Evolutionary conservation across 2,113 vertebrate species (phyloP).

Genomic region (Gallinago undulata): DNA sequence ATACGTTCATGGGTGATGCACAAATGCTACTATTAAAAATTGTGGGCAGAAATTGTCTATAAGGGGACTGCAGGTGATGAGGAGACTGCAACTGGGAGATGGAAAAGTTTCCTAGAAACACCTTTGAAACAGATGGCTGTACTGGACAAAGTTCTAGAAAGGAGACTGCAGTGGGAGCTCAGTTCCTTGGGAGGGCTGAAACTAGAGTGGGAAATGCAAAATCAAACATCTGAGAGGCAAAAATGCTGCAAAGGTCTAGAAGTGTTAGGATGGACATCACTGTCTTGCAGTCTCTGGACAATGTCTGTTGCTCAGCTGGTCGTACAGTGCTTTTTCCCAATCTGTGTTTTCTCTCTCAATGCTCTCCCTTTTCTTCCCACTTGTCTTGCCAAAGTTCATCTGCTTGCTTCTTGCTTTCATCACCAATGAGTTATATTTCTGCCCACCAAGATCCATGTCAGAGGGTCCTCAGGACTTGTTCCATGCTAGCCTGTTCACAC

Average conservation of each 20-base stretch:
- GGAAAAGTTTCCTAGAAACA: neutral
- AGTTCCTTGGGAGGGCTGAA: neutral
- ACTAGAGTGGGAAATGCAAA: neutral
- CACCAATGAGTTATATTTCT: neutral
- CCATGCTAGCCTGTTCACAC: neutral
- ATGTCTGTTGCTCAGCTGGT: neutral
- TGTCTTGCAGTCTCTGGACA: neutral
- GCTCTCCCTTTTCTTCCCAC: neutral
- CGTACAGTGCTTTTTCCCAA: neutral
- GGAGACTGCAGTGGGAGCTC: neutral
- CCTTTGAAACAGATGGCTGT: neutral
- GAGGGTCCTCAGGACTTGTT: neutral
- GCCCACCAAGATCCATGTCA: neutral
- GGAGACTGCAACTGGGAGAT: neutral
- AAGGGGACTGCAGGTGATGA: neutral
- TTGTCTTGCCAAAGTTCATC: neutral
- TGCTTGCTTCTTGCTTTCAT: slow-evolving; percentile 8
- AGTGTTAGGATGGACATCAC: neutral
- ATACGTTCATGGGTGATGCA: neutral
- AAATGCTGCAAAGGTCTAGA: neutral
- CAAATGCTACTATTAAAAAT: neutral
- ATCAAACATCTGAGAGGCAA: neutral
- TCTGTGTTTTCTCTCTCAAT: neutral
- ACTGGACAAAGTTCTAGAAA: neutral
- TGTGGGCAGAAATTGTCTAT: neutral